phyloP scores from a whole-genome alignment of 2,888 invertebrate genomes.

The Drosophila lacicola region DNA sequence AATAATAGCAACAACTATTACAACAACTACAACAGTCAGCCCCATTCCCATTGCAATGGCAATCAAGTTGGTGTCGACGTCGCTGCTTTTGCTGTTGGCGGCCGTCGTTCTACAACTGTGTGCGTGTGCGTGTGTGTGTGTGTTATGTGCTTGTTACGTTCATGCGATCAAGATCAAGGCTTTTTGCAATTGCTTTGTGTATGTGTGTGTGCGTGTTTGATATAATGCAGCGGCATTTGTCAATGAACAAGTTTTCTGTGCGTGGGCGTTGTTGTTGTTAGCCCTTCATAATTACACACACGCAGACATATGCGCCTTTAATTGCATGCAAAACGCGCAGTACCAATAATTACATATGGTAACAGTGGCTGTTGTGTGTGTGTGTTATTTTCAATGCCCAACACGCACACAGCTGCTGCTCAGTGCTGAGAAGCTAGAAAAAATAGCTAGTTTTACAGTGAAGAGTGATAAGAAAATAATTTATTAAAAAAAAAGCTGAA shows the following conservation, averaged over 20 bases:
- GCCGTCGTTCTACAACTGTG: constrained; percentile 18
- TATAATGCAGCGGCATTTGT: constrained; percentile 46
- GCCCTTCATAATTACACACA: constrained; percentile 56
- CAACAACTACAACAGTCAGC: constrained; percentile 34
- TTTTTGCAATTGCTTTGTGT: constrained; percentile 51
- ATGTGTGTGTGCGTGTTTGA: constrained; percentile 10
- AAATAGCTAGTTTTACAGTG: constrained; percentile 1
- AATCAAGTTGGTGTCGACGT: constrained; percentile 37
- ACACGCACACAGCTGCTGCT: constrained; percentile 57
- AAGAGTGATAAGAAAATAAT: background rate
- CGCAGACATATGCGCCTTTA: constrained; percentile 7
- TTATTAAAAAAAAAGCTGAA: too few relatives aligned
- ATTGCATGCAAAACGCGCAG: constrained; percentile 46
- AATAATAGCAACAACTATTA: constrained; percentile 57
- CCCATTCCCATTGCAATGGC: constrained; percentile 48
- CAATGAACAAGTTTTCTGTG: constrained; percentile 56
- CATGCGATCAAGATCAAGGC: constrained; percentile 83
- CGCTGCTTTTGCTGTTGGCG: constrained; percentile 32
- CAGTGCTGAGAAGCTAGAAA: background rate
- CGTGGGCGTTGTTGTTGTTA: constrained; percentile 45
- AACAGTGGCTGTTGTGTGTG: constrained; percentile 4
- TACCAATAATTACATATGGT: constrained; percentile 41
- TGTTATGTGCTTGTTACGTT: constrained; percentile 30
- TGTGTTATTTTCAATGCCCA: constrained; percentile 58
- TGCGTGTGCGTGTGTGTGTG: constrained; percentile 26